Conservation (phyloP, 2,888 invertebrate species). For the Cremastinae sp. region DNA sequence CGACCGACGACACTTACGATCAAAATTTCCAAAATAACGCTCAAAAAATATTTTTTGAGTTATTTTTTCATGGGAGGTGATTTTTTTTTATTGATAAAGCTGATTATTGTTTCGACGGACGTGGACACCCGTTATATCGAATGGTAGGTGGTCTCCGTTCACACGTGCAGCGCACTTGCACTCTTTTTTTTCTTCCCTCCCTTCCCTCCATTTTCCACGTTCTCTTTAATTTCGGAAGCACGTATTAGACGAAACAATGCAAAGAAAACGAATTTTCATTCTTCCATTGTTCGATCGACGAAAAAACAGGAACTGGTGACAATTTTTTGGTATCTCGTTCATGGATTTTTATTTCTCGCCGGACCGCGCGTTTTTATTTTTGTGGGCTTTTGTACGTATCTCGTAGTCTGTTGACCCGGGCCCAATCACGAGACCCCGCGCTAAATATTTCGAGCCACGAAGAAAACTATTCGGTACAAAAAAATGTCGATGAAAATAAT, state of each 20-base stretch:
- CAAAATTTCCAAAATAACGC: too few relatives aligned
- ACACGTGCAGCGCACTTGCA: conserved; percentile 67
- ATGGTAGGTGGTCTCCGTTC: conserved; percentile 59
- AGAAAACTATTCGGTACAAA: too few relatives aligned
- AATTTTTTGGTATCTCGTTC: too few relatives aligned
- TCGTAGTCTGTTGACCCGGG: conserved; percentile 50
- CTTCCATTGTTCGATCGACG: too few relatives aligned
- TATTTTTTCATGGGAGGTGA: too few relatives aligned
- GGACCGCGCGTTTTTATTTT: background rate
- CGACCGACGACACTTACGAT: background rate
- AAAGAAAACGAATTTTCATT: too few relatives aligned
- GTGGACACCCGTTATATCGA: conserved; percentile 64
- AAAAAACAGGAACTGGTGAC: too few relatives aligned
- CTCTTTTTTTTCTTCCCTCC: conserved; percentile 37
- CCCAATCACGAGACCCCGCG: conserved; percentile 48
- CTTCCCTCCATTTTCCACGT: conserved; percentile 17
- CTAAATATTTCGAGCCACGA: conserved; percentile 31
- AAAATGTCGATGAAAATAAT: conserved; percentile 3
- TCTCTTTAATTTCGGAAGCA: conserved; percentile 26
- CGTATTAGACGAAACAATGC: conserved; percentile 7
- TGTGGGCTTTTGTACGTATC: conserved; percentile 36
- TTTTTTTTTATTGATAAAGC: too few relatives aligned
- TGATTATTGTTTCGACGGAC: too few relatives aligned
- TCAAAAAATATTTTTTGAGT: too few relatives aligned
- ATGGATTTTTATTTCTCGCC: background rate